Evolutionary conservation across 2,113 vertebrate genomes (phyloP).

Genomic region (Ceratotherium simum): DNA sequence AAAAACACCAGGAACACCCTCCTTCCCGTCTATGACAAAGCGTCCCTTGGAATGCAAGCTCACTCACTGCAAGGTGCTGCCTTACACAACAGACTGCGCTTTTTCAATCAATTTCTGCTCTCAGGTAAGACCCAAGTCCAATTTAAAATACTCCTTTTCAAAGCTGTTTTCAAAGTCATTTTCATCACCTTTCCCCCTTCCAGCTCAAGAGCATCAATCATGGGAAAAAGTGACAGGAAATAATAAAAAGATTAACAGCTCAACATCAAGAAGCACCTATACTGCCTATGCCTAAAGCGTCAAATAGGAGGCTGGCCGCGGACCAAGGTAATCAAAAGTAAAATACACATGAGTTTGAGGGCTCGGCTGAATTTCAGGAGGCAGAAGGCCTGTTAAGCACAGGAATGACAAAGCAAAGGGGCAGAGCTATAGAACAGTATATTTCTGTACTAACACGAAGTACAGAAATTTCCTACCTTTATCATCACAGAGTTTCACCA

Average conservation of each 20-base stretch:
- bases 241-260: slow-evolving; percentile 76
- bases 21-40: background rate
- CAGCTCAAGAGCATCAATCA: slow-evolving; percentile 37
- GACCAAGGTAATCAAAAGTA: slow-evolving; percentile 67
- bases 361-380: slow-evolving; percentile 54
- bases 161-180: slow-evolving; percentile 37
- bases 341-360: slow-evolving; percentile 33
- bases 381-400: background rate
- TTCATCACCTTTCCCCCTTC: background rate
- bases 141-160: slow-evolving; percentile 34
- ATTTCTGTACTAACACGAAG: background rate
- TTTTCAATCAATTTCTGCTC: background rate
- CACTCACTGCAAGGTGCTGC: fast-evolving
- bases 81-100: background rate
- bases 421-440: fast-evolving
- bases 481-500: background rate
- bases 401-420: background rate
- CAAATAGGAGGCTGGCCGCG: slow-evolving; percentile 56
- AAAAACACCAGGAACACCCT: background rate
- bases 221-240: slow-evolving; percentile 67
- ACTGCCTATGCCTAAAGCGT: background rate
- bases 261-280: slow-evolving; percentile 32
- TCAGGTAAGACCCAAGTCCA: slow-evolving; percentile 32
- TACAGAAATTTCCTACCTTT: background rate
- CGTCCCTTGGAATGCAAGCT: fast-evolving